Evolutionary conservation across 2,113 vertebrate species (phyloP), one percentile per base, ranked within the genome.

Genomic region (Beaufortia kweichowensis): DNA sequence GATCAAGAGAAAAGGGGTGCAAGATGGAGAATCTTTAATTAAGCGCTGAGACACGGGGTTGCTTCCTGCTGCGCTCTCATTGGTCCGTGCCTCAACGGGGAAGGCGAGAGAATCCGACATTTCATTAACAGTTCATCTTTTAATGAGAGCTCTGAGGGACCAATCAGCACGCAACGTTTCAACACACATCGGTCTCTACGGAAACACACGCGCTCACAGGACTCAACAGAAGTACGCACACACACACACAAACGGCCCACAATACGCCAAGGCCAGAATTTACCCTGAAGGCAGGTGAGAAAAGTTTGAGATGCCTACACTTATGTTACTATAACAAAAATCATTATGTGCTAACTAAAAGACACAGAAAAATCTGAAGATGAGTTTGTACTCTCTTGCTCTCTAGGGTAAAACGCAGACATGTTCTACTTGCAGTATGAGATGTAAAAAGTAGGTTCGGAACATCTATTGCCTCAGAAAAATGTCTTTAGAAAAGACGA

Each of bases 91-190:
- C 33, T 67, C 60, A 66, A 83, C 70, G 83, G 79, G 61, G 75
- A 61, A 7, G 28, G 66, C 50, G 3, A 19, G 82, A 79, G 76
- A 86, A 82, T 88, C 70, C 71, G 50, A 71, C 69, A 76, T 80
- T 77, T 80, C 85, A 85, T 84, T 76, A 78, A 70, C 60, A 68
- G 64, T 64, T 64, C 66, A 60, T 83, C 62, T 80, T 86, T 80
- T 87, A 87, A 85, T 82, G 65, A 73, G 80, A 76, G 75, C 83
- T 82, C 81, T 35, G 29, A 67, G 82, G 83, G 81, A 79, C 81
- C 84, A 87, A 86, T 86, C 78, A 84, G 57, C 82, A 78, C 1
- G n/a, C 55, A 74, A 57, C 23, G 50, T 79, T 55, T 75, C 60
- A 77, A 48, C 68, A 56, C 55, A 26, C 62, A 69, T 31, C 9